Conservation (phyloP, 2,113 vertebrate genomes). For the human (Homo sapiens) region GRCh38 chr16:17242501-17243000, state of each 20-base stretch:
- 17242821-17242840: neutral
- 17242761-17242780: too few species aligned
- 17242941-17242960: neutral
- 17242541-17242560: neutral
- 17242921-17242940: too few species aligned
- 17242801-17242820: neutral
- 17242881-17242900: neutral
- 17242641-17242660: neutral
- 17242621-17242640: neutral
- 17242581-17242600: neutral
- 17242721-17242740: neutral
- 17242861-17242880: neutral
- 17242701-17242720: neutral
- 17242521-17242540: neutral
- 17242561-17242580: neutral
- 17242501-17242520: neutral
- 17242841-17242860: neutral
- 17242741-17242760: neutral
- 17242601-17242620: neutral
- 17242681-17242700: rapidly evolving
- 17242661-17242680: neutral
- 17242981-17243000: neutral
- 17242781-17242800: neutral
- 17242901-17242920: neutral
- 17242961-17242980: neutral